phyloP scores from a whole-genome alignment of 2,888 invertebrate species.

The Agrochola litura region DNA sequence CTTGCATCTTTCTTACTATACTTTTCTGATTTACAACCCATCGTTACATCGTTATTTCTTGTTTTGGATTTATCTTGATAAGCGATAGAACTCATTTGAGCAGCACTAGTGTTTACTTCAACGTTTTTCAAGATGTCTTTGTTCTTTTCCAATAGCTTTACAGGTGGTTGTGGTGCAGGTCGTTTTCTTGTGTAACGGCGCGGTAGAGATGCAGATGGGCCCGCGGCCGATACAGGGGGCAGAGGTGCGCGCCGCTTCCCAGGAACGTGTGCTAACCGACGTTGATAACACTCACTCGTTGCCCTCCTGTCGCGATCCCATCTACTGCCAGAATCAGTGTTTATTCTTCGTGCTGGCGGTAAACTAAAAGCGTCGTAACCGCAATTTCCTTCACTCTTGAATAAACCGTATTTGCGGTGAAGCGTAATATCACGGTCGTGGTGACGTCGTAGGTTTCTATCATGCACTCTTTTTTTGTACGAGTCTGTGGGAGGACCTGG shows the following conservation, averaged over 20 bases:
- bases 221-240: conserved; percentile 89
- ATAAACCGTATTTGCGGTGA: conserved; percentile 92
- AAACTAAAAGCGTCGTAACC: conserved; percentile 85
- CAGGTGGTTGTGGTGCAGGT: conserved; percentile 90
- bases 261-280: conserved; percentile 92
- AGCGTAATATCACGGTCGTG: conserved; percentile 91
- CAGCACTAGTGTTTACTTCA: conserved; percentile 39
- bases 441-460: conserved; percentile 90
- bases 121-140: conserved; percentile 67
- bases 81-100: conserved; percentile 72
- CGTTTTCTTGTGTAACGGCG: conserved; percentile 82
- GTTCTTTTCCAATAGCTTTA: conserved; percentile 62
- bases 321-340: conserved; percentile 65
- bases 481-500: conserved; percentile 92
- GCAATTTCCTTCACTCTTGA: conserved; percentile 73
- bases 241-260: conserved; percentile 94
- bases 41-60: conserved; percentile 57
- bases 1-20: conserved; percentile 74
- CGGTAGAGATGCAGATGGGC: conserved; percentile 76
- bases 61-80: conserved; percentile 50
- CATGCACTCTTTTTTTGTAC: conserved; percentile 91
- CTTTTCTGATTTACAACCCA: conserved; percentile 77
- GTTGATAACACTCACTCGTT: conserved; percentile 91
- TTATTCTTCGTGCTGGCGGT: conserved; percentile 73
- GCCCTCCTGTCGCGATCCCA: conserved; percentile 88